Base-by-base conservation (phyloP, 1,140 invertebrate genomes). In the Colletes gigas region DNA sequence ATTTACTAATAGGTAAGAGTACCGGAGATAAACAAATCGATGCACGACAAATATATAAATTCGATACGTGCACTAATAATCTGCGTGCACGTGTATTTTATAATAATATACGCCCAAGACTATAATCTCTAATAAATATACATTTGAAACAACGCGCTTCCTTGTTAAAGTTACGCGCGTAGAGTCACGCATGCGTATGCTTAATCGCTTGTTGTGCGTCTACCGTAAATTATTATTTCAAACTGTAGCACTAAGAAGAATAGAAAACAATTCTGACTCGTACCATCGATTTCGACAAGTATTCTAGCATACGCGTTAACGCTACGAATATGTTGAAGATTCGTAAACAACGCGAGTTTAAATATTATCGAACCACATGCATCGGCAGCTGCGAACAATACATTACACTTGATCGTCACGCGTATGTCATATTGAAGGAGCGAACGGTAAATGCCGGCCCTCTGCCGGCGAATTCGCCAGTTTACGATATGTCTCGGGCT, bases 1-100 rank as follows among this genome's bases (percentile, higher is more conserved):
- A 84, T 93, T 91, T 75, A 89, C 90, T 54, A 92, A 92, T 84
- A 91, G 92, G 92, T 92, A 86, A 90, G 82, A 62, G 21, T 55
- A 10, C 2, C 2, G 30, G 30, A 30, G 30, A 30, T 2, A 0
- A 30, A 0, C 30, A 2, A 30, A 30, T 30, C 30, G 30, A 30
- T 30, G 30, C 30, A 30, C 30, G 67, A 55, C 50, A 73, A 82
- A 81, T 81, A 30, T 30, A 0, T 30, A 30, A 30, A 30, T 30
- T 30, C 30, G 30, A 30, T 30, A 30, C 30, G 30, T 30, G 30
- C 30, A 30, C 30, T 30, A 1, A 2, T 30, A 30, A 30, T 30
- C 30, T 30, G 30, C 2, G 30, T 30, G 30, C 30, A 47, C 44
- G 44, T 47, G 9, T 47, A 6, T 47, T 47, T 47, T 9, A 47